phyloP scores from a whole-genome alignment of 2,113 vertebrate species.

The Tenebrosternarchus preto region DNA sequence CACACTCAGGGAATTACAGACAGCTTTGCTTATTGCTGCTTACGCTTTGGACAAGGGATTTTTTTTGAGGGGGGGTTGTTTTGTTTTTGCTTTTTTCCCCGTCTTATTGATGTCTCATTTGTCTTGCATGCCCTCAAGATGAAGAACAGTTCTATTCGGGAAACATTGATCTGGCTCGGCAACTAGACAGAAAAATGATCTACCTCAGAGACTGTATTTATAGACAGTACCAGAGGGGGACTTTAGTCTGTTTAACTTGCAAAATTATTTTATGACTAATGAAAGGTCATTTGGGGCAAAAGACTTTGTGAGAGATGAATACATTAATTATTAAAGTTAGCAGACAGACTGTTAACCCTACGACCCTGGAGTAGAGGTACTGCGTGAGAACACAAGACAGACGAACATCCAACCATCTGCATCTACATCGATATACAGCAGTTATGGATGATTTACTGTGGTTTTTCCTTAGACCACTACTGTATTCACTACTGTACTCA shows the following conservation, averaged over 20 bases:
- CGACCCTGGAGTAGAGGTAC: constrained; percentile 1
- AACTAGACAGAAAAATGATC: constrained; percentile 12
- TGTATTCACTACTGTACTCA: too few relatives aligned
- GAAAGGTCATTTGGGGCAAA: constrained; percentile 49
- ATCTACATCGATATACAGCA: background rate
- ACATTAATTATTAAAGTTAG: constrained; percentile 36
- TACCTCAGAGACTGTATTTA: constrained; percentile 42
- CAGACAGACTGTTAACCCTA: constrained; percentile 36
- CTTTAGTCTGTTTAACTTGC: constrained; percentile 49
- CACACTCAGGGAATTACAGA: background rate
- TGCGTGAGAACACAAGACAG: background rate
- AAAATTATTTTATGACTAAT: constrained; percentile 51
- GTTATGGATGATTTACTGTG: background rate
- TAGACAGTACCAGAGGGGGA: constrained; percentile 37
- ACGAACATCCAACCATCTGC: background rate
- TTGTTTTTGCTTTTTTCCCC: too few relatives aligned
- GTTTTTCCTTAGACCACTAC: background rate
- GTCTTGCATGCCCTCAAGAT: constrained; percentile 39
- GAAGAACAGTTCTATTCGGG: constrained; percentile 37
- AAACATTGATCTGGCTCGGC: constrained; percentile 28
- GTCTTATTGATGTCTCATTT: constrained; percentile 40
- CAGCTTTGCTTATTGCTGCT: background rate
- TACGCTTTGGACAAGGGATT: too few relatives aligned
- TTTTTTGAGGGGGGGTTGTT: background rate
- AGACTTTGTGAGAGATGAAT: constrained; percentile 34